phyloP scores from a whole-genome alignment of 2,888 invertebrate genomes.

The Hanleya hanleyi region DNA sequence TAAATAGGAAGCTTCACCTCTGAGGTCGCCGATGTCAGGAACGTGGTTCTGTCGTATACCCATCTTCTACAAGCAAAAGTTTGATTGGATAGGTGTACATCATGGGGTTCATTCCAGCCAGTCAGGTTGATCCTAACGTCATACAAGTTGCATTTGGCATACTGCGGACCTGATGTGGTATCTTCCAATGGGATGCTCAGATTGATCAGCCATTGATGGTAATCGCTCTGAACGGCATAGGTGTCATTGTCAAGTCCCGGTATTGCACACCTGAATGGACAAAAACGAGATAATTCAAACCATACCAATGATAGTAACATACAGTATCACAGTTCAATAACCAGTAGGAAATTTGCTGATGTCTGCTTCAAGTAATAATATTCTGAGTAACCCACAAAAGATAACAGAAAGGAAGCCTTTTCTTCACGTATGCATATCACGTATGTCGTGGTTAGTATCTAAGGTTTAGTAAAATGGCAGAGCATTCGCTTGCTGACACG shows the following conservation, averaged over 20 bases:
- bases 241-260: conserved; percentile 53
- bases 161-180: not conserved
- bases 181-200: conserved; percentile 39
- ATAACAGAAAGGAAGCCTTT: too few species aligned
- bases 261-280: conserved; percentile 46
- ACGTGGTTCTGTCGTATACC: conserved; percentile 33
- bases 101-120: not conserved
- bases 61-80: conserved; percentile 16
- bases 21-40: conserved; percentile 12
- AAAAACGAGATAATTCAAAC: too few species aligned
- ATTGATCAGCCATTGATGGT: conserved; percentile 41
- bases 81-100: not conserved
- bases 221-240: conserved; percentile 39
- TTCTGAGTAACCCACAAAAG: too few species aligned
- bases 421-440: too few species aligned
- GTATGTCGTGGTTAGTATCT: too few species aligned
- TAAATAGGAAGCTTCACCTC: too few species aligned
- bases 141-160: conserved; percentile 35
- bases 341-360: too few species aligned
- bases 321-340: too few species aligned
- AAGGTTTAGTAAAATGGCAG: too few species aligned
- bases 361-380: too few species aligned
- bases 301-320: too few species aligned
- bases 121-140: not conserved
- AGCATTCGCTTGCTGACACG: too few species aligned